Evolutionary conservation across 2,113 vertebrate genomes (phyloP), one percentile per base, ranked within the genome.

Genomic region (Chionomys nivalis): DNA sequence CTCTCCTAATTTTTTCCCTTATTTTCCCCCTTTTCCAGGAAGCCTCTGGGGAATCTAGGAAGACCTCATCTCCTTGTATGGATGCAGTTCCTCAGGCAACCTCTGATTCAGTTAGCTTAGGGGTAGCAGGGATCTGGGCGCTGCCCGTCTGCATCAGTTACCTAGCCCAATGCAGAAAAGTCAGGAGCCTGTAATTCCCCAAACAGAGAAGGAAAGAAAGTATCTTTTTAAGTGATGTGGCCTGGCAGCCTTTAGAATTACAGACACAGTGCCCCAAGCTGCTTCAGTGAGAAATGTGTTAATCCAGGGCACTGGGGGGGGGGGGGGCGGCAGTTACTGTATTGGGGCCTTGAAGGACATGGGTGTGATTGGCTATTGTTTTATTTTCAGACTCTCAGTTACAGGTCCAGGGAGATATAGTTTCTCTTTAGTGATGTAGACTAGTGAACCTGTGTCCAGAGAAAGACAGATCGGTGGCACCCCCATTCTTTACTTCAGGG

Each of bases 391-490:
- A 81, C 72, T 47, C 76, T 90, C 24, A 39, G 94, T 88, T 90
- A 86, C 11, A 83, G 75, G 82, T 61, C 90, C 42, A n/a, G 65
- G 92, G 94, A 97, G 95, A 94, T 91, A 72, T 9, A 85, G 42
- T 94, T 94, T 91, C 83, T 86, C 47, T 52, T 93, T 77, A 82
- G 70, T 89, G 81, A 94, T 96, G 95, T 87, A 94, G 89, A 94
- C 94, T 97, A 98, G 96, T 94, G 92, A 97, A 93, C 63, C 94
- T 91, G 96, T 95, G 93, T 87, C 95, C 83, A 91, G 90, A 97
- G 79, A 92, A 81, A 94, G 49, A 90, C 96, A 97, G 96, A 97
- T 97, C 97, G 93, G 92, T 97, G 95, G 52, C 49, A 95, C 81
- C 88, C 42, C 83, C 92, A 91, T 91, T 94, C 91, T 92, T 91